These are phyloP conservation scores for Melitaea athalia DNA, from an alignment of 2,888 invertebrate genomes.

Conservation along the genomic window DNA sequence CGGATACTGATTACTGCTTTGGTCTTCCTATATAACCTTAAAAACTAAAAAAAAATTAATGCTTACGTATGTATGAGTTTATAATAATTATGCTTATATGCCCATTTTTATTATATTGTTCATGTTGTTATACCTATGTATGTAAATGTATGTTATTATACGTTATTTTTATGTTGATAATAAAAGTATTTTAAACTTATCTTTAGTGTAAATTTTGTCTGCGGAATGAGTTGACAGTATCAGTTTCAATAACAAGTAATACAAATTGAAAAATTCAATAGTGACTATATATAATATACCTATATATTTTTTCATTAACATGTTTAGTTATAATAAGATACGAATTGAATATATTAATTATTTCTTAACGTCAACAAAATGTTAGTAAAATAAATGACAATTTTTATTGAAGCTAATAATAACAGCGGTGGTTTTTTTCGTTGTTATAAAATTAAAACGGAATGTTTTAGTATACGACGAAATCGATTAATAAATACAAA, in stretches of 20 bases:
- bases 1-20: conserved; percentile 83
- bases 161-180: background rate
- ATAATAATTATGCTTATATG: background rate
- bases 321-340: no score
- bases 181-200: no score
- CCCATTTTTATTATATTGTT: background rate
- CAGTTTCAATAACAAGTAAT: no score
- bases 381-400: background rate
- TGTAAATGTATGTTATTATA: background rate
- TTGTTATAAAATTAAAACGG: conserved; percentile 22
- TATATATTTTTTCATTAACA: no score
- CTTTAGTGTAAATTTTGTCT: background rate
- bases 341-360: background rate
- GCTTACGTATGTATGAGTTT: conserved; percentile 4
- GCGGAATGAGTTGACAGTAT: background rate
- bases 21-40: conserved; percentile 61
- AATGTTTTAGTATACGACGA: conserved; percentile 33
- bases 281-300: no score
- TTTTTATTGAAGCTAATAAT: conserved; percentile 6
- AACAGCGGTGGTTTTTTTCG: conserved; percentile 26
- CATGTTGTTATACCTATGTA: background rate
- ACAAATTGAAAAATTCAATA: no score
- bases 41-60: conserved; percentile 33
- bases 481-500: conserved; percentile 14
- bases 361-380: background rate